These are phyloP conservation scores for Eucidaris tribuloides DNA, from an alignment of 35 echinoderm and acorn worm genomes.

Conservation along the genomic window DNA sequence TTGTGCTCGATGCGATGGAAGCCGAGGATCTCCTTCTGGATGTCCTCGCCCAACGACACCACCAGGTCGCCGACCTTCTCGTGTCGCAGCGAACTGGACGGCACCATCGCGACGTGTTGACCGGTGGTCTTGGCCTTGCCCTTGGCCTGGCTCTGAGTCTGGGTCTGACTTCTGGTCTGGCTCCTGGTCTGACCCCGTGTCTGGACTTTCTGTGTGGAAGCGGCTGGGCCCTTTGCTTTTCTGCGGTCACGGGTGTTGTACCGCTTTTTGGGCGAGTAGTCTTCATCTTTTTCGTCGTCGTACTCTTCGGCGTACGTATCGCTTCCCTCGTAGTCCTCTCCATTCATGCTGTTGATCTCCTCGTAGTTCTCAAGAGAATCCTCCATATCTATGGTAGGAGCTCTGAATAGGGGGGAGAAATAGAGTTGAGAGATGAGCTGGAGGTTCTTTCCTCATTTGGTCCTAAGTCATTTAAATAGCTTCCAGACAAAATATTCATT, in stretches of 20 bases:
- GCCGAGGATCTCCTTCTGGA: constrained; percentile 8
- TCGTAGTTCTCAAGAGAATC: background rate
- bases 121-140: background rate
- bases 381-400: background rate
- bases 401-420: background rate
- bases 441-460: background rate
- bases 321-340: background rate
- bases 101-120: background rate
- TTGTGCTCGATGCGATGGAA: background rate
- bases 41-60: background rate
- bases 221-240: background rate
- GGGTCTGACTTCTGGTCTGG: no score
- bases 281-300: constrained; percentile 5
- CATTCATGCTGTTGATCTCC: background rate
- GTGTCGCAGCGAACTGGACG: background rate
- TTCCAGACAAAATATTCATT: background rate
- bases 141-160: background rate
- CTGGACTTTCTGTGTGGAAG: background rate
- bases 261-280: background rate
- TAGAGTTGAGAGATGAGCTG: background rate
- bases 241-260: background rate
- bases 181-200: background rate
- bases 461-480: background rate
- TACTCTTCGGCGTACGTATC: background rate
- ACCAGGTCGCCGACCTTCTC: background rate